Evolutionary conservation across 1,140 invertebrate genomes (phyloP).

Genomic region (Bemisia tabaci): DNA sequence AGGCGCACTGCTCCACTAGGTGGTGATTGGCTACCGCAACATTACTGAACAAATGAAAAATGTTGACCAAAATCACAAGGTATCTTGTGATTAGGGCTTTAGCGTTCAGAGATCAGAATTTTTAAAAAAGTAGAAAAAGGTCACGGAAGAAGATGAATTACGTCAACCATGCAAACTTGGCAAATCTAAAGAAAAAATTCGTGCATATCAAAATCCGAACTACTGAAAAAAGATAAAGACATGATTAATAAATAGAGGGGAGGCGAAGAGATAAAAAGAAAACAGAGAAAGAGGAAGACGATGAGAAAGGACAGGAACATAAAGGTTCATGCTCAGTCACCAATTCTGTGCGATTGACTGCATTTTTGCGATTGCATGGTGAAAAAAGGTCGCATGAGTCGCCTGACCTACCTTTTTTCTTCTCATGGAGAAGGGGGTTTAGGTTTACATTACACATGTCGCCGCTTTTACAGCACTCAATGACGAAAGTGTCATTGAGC

Average conservation of each 20-base stretch:
- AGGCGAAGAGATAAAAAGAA: background rate
- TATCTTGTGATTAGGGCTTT: too few relatives aligned
- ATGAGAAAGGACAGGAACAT: background rate
- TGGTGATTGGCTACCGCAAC: too few relatives aligned
- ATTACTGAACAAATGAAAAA: too few relatives aligned
- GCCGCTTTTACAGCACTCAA: conserved; percentile 41
- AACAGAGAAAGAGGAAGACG: background rate
- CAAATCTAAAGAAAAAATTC: background rate
- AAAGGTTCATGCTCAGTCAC: background rate
- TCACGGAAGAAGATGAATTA: too few relatives aligned
- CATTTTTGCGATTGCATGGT: background rate
- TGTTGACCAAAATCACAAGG: too few relatives aligned
- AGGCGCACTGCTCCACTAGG: too few relatives aligned
- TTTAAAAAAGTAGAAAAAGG: too few relatives aligned
- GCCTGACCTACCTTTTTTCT: conserved; percentile 22
- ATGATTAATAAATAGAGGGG: background rate
- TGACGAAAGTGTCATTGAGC: conserved; percentile 36
- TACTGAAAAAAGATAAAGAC: background rate
- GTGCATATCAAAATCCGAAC: background rate
- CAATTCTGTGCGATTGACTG: background rate
- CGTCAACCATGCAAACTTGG: background rate
- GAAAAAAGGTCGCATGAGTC: background rate
- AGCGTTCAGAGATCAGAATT: too few relatives aligned
- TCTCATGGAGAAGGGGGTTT: conserved; percentile 26
- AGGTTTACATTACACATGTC: conserved; percentile 46